These are phyloP conservation scores for Lutraria lutraria DNA, from an alignment of 2,888 invertebrate genomes.

Conservation along the genomic window DNA sequence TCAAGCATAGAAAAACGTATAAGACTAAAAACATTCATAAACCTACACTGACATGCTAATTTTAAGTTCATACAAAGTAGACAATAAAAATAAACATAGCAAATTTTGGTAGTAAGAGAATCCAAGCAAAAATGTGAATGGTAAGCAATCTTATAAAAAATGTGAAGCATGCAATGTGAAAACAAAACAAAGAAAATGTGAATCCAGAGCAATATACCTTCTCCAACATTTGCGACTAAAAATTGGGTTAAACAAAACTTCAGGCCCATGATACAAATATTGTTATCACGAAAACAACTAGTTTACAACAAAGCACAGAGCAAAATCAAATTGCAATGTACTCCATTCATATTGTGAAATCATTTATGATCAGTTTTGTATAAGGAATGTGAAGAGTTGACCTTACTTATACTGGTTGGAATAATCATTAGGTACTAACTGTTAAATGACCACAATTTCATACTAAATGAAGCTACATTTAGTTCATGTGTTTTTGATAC, in stretches of 20 bases:
- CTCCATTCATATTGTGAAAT: conserved; percentile 10
- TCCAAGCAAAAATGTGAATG: background rate
- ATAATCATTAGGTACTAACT: no score
- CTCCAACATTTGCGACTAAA: conserved; percentile 35
- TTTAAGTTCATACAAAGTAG: background rate
- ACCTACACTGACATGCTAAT: background rate
- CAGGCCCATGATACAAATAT: background rate
- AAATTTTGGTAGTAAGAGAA: background rate
- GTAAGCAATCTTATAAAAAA: background rate
- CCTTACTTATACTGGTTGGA: no score
- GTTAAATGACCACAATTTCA: no score
- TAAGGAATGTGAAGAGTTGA: no score
- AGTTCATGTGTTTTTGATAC: no score
- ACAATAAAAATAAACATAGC: background rate
- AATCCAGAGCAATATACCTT: conserved; percentile 27
- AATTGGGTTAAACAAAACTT: conserved; percentile 28
- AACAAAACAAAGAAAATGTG: conserved; percentile 22
- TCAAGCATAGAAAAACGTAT: background rate
- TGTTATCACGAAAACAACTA: background rate
- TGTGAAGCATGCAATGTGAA: conserved; percentile 26
- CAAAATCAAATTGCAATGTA: background rate
- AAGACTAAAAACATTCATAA: background rate
- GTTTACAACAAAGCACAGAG: background rate
- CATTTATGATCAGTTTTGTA: background rate
- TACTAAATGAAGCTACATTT: no score